Conservation (phyloP, 2,797 vertebrate genomes). For the Eulemur rubriventer region DNA sequence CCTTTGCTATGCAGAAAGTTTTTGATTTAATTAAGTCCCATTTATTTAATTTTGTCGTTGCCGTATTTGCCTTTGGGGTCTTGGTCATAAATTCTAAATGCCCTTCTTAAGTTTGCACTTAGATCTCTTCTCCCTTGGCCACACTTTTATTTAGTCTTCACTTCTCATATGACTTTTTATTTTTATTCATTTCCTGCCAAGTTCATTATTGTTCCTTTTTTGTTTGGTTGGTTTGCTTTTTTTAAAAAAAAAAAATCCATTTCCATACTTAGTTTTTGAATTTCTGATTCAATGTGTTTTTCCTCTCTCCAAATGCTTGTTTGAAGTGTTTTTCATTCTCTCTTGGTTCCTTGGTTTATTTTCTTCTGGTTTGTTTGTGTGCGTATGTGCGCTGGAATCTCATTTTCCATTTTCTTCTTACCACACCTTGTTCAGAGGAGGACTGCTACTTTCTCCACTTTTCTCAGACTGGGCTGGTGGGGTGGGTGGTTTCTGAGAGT, state of each 20-base stretch:
- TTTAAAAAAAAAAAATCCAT: background rate
- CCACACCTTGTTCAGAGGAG: background rate
- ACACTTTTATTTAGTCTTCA: background rate
- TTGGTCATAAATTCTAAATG: no score
- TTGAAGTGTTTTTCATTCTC: background rate
- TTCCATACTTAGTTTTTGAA: background rate
- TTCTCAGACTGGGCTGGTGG: background rate
- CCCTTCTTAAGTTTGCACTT: background rate
- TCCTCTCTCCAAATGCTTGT: background rate
- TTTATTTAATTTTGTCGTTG: no score
- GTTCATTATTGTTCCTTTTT: background rate
- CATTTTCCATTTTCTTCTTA: background rate
- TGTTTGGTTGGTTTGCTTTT: no score
- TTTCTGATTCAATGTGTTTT: background rate
- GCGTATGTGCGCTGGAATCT: rapidly evolving
- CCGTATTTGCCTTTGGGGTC: no score
- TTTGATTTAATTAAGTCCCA: no score
- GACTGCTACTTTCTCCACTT: no score
- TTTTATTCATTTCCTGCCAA: background rate
- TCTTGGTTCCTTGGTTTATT: background rate
- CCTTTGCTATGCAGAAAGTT: no score
- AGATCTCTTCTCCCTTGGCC: background rate
- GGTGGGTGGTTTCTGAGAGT: background rate
- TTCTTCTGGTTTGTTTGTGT: background rate
- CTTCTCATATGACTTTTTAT: background rate